Base-by-base conservation (phyloP, 2,113 vertebrate genomes). In the Lepus americanus region DNA sequence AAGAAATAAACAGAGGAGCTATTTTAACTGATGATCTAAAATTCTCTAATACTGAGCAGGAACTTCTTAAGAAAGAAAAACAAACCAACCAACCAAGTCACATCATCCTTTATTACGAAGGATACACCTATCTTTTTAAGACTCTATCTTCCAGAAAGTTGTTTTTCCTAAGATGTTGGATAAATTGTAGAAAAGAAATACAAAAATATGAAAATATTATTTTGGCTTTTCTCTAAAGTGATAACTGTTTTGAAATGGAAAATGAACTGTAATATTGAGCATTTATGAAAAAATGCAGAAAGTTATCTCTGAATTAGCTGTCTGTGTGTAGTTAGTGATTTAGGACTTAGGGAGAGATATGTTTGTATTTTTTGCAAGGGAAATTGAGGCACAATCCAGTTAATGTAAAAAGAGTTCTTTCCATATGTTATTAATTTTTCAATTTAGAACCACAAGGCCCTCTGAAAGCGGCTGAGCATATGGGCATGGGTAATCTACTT, bases 81-180 rank as follows among this genome's bases (percentile, higher is more conserved):
- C 72, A 80, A 84, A 55, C 5, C 31, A 67, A 25, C 33, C 7
- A 3, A 31, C 4, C 36, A 6, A 1, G 9, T n/a, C 44, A 16
- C 9, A 44, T 66, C 10, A 74, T 59, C 51, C 51, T 74, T 72
- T 23, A 31, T 83, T 64, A 66, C 27, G 17, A 93, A 55, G 6
- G 22, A 44, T n/a, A n/a, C 0, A 6, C 11, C 13, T 16, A 55
- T 78, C 27, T 83, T 91, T n/a, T n/a, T 92, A 88, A 74, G 53
- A 27, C 19, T 73, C 19, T 81, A 83, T 87, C 29, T 94, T 94
- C 49, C 49, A 69, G 49, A 92, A 96, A 77, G 63, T 27, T 61
- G 10, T 82, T 74, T 82, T 29, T 79, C 70, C 27, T 14, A 80
- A 61, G 81, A 39, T 27, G 63, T 76, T 85, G 90, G 19, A 77